Evolutionary conservation across 2,888 invertebrate species (phyloP), one percentile per base, ranked within the genome.

Genomic region (Notocelia uddmanniana): DNA sequence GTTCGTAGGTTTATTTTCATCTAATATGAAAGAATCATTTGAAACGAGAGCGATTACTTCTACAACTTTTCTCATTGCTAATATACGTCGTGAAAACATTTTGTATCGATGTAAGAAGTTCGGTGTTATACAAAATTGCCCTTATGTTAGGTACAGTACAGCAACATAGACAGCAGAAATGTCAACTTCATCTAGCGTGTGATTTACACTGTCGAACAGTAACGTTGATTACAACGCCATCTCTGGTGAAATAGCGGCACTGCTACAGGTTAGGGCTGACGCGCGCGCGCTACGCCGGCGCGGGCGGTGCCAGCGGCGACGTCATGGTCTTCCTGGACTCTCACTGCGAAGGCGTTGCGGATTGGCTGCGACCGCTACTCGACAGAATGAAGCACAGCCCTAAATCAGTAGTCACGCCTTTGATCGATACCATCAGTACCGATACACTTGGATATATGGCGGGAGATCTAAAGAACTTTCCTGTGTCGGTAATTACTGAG

Each of bases 361-460:
- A 96, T 76, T 98, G 98, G 98, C 94, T 98, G 72, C 97, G 99
- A 83, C 99, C 99, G 0, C 89, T 99, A 31, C 93, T 99, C 73
- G 95, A 97, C 62, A 94, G 98, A 71, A 97, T 99, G 95, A 88
- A 89, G 76, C 64, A 81, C 73, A 96, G 97, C 54, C 93, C 95
- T 18, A 45, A 23, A 9, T 31, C 52, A 3, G 68, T 68, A 6
- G 15, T 50, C 13, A 59, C 34, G 31, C 59, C 60, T 0, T 23
- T 60, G 13, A 69, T 69, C 41, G 69, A 69, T 34, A 13, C 10
- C 13, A 19, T 69, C 34, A 3, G 5, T 0, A 31, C 23, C 3
- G 8, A 21, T 9, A 48, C 45, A 11, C 19, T 59, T 13, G 13
- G 21, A 3, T 54, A 54, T 21, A 11, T 13, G 13, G 21, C 21